Conservation (phyloP, 2,888 invertebrate species). For the Synanthedon myopaeformis region DNA sequence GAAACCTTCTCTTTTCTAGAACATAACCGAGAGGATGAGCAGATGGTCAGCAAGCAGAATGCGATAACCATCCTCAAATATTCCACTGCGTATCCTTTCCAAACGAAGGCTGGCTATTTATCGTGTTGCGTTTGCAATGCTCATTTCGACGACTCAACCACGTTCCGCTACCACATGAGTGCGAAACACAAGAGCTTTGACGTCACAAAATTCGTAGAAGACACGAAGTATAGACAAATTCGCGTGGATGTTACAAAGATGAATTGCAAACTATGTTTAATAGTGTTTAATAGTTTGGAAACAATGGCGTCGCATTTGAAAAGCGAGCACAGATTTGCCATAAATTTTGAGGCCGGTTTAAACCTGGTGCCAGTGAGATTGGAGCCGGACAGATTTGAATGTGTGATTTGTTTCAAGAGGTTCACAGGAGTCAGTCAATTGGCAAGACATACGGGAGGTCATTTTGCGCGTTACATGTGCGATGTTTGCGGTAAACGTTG, state of each 20-base stretch:
- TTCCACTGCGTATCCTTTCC: conserved; percentile 13
- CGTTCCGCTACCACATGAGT: conserved; percentile 10
- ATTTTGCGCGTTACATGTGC: conserved; percentile 11
- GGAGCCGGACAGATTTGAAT: conserved; percentile 7
- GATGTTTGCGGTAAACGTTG: conserved; percentile 11
- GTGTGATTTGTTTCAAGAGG: conserved; percentile 9
- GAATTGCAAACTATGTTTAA: conserved; percentile 7
- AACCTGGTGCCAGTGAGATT: conserved; percentile 10
- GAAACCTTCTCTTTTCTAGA: conserved; percentile 12
- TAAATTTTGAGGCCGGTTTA: conserved; percentile 4
- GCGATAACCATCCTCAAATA: conserved; percentile 9
- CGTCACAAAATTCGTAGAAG: conserved; percentile 2
- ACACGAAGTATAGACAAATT: conserved; percentile 2
- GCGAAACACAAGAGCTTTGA: conserved; percentile 8
- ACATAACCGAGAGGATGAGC: neutral
- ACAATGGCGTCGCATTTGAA: conserved; percentile 10
- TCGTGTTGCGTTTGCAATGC: conserved; percentile 9
- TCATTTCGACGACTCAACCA: conserved; percentile 7
- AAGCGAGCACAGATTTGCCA: conserved; percentile 6
- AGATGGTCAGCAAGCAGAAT: conserved; percentile 2
- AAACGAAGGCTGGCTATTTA: conserved; percentile 3
- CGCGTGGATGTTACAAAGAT: conserved; percentile 11
- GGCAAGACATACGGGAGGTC: conserved; percentile 10
- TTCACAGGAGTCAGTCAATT: conserved; percentile 6
- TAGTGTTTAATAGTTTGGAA: conserved; percentile 4